A percentile compares a stretch with the other conserved stretches of the same genome.
Conservation (phyloP, 2,113 vertebrate genomes). For the Smithornis capensis region DNA sequence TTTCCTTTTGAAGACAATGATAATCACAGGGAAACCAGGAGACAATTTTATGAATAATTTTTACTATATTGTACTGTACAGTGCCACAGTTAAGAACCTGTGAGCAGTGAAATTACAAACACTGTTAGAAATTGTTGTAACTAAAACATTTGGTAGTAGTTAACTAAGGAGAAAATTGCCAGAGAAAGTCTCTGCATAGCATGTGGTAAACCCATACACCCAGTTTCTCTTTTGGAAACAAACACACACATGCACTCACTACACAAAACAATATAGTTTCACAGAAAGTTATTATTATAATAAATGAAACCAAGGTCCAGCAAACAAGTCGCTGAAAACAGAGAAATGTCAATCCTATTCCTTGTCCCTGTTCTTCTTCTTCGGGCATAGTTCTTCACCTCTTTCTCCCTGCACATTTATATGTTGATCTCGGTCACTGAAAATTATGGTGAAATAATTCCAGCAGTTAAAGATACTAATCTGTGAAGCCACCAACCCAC, state of each 20-base stretch:
- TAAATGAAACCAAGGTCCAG: neutral
- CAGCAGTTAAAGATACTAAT: neutral
- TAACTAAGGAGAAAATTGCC: neutral
- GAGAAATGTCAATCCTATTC: neutral
- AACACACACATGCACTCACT: neutral
- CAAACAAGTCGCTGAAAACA: neutral
- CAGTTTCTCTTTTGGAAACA: neutral
- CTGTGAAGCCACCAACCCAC: neutral
- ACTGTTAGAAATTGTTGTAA: neutral
- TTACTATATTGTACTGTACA: slow-evolving; percentile 8
- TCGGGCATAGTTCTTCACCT: neutral
- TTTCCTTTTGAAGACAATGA: slow-evolving; percentile 36
- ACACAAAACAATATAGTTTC: neutral
- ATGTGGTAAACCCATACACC: accelerated
- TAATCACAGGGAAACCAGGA: slow-evolving; percentile 43
- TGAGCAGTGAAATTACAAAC: slow-evolving; percentile 31
- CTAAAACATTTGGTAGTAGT: neutral
- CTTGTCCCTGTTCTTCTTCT: neutral
- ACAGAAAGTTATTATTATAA: neutral
- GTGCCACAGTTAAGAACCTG: slow-evolving; percentile 13
- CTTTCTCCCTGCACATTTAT: neutral
- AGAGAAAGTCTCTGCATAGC: neutral
- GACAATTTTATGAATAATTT: slow-evolving; percentile 4
- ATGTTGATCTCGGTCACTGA: neutral
- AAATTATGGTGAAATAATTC: neutral